Evolutionary conservation across 2,888 invertebrate species (phyloP).

Genomic region (Agonum fuliginosum): DNA sequence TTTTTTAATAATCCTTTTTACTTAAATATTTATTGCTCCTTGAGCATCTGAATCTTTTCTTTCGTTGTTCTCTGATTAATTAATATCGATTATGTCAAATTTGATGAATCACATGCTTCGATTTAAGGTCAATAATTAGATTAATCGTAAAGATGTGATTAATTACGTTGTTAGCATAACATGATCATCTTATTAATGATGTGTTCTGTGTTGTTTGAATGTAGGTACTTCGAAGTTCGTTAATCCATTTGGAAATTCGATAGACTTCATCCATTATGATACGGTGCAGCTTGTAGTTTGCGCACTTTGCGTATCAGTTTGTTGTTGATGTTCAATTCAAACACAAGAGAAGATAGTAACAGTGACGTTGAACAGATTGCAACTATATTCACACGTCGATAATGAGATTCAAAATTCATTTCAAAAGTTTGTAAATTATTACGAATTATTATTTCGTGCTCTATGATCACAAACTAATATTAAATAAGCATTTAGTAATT

Average conservation of each 20-base stretch:
- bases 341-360: too few relatives aligned
- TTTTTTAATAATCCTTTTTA: too few relatives aligned
- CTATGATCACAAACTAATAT: too few relatives aligned
- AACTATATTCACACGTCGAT: too few relatives aligned
- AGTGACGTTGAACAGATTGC: too few relatives aligned
- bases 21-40: too few relatives aligned
- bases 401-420: too few relatives aligned
- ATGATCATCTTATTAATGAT: constrained; percentile 42
- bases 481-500: too few relatives aligned
- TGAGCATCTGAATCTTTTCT: too few relatives aligned
- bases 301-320: neutral
- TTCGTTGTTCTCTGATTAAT: constrained; percentile 10
- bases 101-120: constrained; percentile 1
- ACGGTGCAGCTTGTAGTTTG: neutral
- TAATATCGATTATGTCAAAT: constrained; percentile 23
- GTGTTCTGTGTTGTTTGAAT: constrained; percentile 19
- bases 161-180: constrained; percentile 29
- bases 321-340: too few relatives aligned
- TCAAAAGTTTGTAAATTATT: too few relatives aligned
- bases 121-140: constrained; percentile 25
- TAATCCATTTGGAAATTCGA: constrained; percentile 10
- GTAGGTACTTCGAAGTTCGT: neutral
- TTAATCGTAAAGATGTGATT: constrained; percentile 37
- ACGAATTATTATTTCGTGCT: too few relatives aligned
- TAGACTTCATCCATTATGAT: constrained; percentile 2